A percentile compares a stretch with the other conserved stretches of the same genome.
Conservation (phyloP, 2,113 vertebrate genomes). For the Sphyrna mokarran region DNA sequence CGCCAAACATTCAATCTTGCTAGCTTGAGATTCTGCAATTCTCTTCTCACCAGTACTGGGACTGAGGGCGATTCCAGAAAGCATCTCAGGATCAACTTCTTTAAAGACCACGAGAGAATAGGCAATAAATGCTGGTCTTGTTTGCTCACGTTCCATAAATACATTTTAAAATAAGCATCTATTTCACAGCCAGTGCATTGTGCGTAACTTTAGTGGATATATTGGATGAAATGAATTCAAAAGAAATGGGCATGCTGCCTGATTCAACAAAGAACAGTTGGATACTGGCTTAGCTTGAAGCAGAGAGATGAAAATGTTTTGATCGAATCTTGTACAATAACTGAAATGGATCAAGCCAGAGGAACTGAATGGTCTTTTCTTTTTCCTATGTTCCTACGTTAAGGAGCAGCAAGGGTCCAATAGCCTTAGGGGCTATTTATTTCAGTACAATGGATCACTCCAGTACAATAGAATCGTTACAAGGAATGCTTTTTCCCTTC, state of each 20-base stretch:
- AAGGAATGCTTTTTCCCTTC: neutral
- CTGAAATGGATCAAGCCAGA: neutral
- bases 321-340: neutral
- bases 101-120: neutral
- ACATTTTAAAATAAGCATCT: neutral
- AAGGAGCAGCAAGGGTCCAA: neutral
- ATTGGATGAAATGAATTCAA: neutral
- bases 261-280: neutral
- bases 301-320: slow-evolving; percentile 1
- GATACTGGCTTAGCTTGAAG: neutral
- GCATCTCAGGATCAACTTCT: neutral
- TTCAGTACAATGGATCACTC: neutral
- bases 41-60: neutral
- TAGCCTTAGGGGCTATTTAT: neutral
- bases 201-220: neutral
- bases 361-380: neutral
- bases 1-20: too few species aligned
- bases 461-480: neutral
- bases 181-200: neutral
- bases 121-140: neutral
- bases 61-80: neutral
- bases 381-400: neutral
- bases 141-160: neutral
- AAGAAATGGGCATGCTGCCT: neutral
- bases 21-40: neutral